phyloP scores from a whole-genome alignment of 2,113 vertebrate genomes.

The Pelusios castaneus region DNA sequence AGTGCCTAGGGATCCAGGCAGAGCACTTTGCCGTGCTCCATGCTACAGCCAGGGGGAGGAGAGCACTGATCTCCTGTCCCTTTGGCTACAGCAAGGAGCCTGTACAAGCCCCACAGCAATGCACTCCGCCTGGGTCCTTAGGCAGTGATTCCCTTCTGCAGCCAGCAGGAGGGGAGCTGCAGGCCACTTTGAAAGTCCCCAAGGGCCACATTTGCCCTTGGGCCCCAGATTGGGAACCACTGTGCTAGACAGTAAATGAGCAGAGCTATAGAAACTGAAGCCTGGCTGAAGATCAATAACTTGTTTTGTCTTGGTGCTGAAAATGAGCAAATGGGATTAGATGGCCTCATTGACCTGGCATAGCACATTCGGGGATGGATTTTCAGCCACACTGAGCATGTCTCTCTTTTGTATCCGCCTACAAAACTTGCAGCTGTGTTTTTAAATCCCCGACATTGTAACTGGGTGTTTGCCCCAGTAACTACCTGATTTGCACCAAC shows the following conservation, averaged over 20 bases:
- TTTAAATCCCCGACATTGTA: neutral
- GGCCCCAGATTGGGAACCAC: too few relatives aligned
- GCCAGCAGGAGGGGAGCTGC: too few relatives aligned
- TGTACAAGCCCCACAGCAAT: too few relatives aligned
- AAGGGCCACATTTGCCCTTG: too few relatives aligned
- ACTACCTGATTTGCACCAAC: neutral
- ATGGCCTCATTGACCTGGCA: neutral
- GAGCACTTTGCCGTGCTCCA: too few relatives aligned
- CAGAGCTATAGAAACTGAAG: neutral
- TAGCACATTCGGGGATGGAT: neutral
- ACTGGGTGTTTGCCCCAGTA: neutral
- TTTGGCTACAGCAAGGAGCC: too few relatives aligned
- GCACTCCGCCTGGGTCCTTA: too few relatives aligned
- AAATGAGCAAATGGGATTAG: neutral
- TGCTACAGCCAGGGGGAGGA: too few relatives aligned
- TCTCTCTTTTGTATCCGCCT: neutral
- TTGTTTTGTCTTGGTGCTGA: neutral
- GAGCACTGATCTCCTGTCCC: too few relatives aligned
- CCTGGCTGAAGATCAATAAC: neutral
- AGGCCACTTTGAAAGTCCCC: too few relatives aligned
- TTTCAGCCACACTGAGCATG: neutral
- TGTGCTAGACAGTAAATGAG: neutral
- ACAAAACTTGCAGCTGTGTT: neutral
- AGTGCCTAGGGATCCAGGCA: too few relatives aligned
- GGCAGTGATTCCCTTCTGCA: too few relatives aligned